Evolutionary conservation across 1,140 invertebrate genomes (phyloP).

Genomic region (Nasonia vitripennis): DNA sequence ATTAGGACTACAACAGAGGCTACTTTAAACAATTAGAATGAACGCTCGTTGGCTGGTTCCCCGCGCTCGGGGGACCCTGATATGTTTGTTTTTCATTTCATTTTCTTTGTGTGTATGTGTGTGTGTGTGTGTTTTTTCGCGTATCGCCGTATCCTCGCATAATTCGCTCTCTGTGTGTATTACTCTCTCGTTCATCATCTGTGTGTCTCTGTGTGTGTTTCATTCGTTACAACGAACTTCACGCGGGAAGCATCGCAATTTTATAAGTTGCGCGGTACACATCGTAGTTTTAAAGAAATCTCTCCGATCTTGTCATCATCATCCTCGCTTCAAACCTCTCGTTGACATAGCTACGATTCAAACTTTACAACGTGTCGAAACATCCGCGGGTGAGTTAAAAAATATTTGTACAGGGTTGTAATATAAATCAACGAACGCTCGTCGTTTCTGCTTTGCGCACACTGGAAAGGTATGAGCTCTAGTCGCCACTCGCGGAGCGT

Average conservation of each 20-base stretch:
- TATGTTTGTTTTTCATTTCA: conserved; percentile 41
- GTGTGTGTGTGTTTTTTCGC: not conserved
- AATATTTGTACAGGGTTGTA: not conserved
- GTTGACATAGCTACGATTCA: no score
- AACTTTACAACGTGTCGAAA: no score
- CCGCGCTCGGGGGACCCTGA: conserved; percentile 15
- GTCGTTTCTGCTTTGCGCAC: no score
- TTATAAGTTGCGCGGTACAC: conserved; percentile 15
- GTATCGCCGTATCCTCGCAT: not conserved
- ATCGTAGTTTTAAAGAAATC: not conserved
- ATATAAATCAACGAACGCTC: no score
- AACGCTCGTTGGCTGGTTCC: conserved; percentile 39
- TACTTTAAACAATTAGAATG: conserved; percentile 46
- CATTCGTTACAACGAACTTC: conserved; percentile 6
- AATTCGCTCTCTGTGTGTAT: not conserved
- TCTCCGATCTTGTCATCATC: not conserved
- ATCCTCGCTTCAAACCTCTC: not conserved
- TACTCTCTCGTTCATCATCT: not conserved
- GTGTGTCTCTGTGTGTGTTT: not conserved
- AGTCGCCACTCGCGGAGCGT: not conserved
- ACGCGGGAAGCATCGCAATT: conserved; percentile 44
- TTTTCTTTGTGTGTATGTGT: not conserved
- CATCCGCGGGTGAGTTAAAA: not conserved
- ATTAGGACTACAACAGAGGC: conserved; percentile 41
- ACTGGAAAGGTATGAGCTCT: not conserved